Evolutionary conservation across 2,113 vertebrate species (phyloP).

Genomic region (Onychorhynchus coronatus): DNA sequence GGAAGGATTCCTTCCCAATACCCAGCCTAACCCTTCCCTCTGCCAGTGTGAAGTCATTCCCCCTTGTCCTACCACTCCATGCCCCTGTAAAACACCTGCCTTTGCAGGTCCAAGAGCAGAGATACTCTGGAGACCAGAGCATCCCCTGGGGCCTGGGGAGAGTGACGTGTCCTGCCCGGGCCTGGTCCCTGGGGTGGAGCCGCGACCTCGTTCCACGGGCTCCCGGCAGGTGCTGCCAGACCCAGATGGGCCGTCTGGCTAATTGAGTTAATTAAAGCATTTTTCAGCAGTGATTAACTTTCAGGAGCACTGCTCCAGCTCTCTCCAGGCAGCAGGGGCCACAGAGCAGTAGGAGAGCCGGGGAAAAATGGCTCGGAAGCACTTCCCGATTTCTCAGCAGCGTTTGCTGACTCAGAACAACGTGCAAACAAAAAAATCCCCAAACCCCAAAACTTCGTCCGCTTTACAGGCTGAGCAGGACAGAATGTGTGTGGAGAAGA

Average conservation of each 20-base stretch:
- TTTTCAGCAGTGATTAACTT: conserved; percentile 27
- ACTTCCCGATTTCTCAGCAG: neutral
- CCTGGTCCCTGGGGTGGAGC: accelerated
- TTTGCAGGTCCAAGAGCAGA: neutral
- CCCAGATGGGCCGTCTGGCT: conserved; percentile 5
- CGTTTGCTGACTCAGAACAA: accelerated
- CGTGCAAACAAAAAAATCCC: neutral
- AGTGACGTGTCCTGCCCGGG: too few species aligned
- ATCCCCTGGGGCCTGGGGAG: accelerated
- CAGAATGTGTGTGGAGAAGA: neutral
- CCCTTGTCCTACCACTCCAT: neutral
- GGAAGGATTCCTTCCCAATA: neutral
- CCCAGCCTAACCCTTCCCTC: neutral
- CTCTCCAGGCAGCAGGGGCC: neutral
- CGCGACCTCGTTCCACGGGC: neutral
- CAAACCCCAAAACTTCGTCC: neutral
- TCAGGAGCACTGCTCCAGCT: neutral
- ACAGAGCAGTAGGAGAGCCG: neutral
- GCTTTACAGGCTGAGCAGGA: neutral
- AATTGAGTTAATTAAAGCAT: conserved; percentile 43
- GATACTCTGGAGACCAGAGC: neutral
- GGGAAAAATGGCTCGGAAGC: neutral
- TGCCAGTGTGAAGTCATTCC: neutral
- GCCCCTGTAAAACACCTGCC: neutral
- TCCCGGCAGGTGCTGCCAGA: neutral